A percentile compares a stretch with the other conserved stretches of the same genome.
Evolutionary conservation across 2,797 vertebrate genomes (phyloP).

Genomic region (Perodicticus potto): DNA sequence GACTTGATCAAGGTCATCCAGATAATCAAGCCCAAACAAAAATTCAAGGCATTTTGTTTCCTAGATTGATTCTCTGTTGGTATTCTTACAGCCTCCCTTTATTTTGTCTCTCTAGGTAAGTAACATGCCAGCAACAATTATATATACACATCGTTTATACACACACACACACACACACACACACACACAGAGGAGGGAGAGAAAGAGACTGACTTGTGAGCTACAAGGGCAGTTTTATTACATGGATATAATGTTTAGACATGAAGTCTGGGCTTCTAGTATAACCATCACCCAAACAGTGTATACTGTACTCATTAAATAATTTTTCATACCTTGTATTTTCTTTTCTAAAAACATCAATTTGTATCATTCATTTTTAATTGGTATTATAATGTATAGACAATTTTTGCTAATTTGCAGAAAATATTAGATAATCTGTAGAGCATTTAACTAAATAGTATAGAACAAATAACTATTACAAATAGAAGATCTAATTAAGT

Average conservation of each 20-base stretch:
- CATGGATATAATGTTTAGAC: background rate
- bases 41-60: background rate
- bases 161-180: too few relatives aligned
- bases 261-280: background rate
- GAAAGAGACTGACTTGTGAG: background rate
- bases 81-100: background rate
- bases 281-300: background rate
- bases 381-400: slow-evolving; percentile 13
- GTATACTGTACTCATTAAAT: background rate
- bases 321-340: background rate
- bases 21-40: background rate
- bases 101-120: slow-evolving; percentile 24
- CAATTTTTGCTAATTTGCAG: slow-evolving; percentile 53
- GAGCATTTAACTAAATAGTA: slow-evolving; percentile 70
- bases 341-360: background rate
- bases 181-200: background rate
- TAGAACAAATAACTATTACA: slow-evolving; percentile 79
- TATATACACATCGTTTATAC: background rate
- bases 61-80: background rate
- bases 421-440: slow-evolving; percentile 74
- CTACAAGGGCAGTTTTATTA: background rate
- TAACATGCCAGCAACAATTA: background rate
- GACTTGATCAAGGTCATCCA: background rate
- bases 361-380: slow-evolving; percentile 47
- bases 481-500: slow-evolving; percentile 84